Conservation (phyloP, 2,888 invertebrate species). For the Dusona sp. region DNA sequence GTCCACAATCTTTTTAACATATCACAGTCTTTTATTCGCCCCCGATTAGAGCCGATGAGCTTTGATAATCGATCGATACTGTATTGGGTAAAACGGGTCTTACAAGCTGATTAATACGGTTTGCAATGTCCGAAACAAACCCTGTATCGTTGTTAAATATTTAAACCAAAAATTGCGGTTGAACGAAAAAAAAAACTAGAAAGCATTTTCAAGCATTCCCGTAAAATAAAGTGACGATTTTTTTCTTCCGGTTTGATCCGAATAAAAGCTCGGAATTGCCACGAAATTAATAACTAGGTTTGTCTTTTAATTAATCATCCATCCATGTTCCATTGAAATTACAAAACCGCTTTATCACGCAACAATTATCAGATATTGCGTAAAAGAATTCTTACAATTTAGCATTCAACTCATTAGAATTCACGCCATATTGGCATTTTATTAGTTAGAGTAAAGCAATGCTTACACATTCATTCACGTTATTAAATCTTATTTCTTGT, state of each 20-base stretch:
- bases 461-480: slow-evolving; percentile 30
- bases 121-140: not conserved
- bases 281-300: not conserved
- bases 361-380: slow-evolving; percentile 25
- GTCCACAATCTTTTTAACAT: slow-evolving; percentile 15
- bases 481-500: slow-evolving; percentile 1
- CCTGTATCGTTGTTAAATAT: not conserved
- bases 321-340: not conserved
- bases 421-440: slow-evolving; percentile 25
- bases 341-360: not conserved
- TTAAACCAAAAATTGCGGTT: not conserved
- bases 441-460: slow-evolving; percentile 2
- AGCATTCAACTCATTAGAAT: slow-evolving; percentile 42
- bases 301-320: not conserved
- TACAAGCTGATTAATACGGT: not conserved
- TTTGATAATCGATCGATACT: slow-evolving; percentile 18
- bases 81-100: not conserved
- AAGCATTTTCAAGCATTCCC: no score
- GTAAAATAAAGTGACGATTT: no score
- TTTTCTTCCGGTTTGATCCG: not conserved
- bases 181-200: not conserved
- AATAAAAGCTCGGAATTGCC: not conserved
- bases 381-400: slow-evolving; percentile 25
- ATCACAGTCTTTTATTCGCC: not conserved
- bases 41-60: slow-evolving; percentile 56